phyloP scores from a whole-genome alignment of 30 jellyfish, hydroid and myxozoan species.

The Aurelia sp. region DNA sequence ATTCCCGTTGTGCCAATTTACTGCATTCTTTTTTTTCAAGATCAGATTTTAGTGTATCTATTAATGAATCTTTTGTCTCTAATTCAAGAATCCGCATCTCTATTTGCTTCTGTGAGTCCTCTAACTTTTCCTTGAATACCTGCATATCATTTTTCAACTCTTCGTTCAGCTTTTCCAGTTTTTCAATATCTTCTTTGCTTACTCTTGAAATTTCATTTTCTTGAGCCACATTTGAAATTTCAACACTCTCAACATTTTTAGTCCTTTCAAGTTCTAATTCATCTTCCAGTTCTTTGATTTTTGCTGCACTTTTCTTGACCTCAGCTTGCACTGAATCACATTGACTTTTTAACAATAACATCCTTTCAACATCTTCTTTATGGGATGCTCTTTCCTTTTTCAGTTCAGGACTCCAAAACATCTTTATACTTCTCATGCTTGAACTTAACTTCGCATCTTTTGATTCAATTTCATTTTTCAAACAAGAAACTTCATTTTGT shows the following conservation, averaged over 20 bases:
- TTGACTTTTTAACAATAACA: constrained; percentile 60
- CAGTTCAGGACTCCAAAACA: constrained; percentile 98
- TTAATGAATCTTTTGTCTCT: constrained; percentile 4
- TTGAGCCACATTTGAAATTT: not conserved
- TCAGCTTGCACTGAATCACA: constrained; percentile 64
- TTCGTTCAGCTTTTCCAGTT: constrained; percentile 10
- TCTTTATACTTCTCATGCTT: constrained; percentile 90
- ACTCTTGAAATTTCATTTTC: not conserved
- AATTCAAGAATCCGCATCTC: constrained; percentile 31
- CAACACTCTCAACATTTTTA: not conserved
- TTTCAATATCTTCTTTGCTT: constrained; percentile 1
- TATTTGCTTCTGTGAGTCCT: not conserved
- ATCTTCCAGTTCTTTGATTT: constrained; percentile 15
- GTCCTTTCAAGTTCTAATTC: constrained; percentile 25
- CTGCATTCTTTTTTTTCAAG: no score
- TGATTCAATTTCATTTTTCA: constrained; percentile 79
- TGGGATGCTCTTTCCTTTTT: constrained; percentile 91
- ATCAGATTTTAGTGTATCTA: constrained; percentile 20
- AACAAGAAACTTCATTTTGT: constrained; percentile 71
- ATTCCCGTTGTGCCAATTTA: no score
- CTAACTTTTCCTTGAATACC: constrained; percentile 1
- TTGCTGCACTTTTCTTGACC: constrained; percentile 51
- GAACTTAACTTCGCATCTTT: constrained; percentile 92
- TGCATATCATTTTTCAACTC: constrained; percentile 30
- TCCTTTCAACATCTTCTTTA: constrained; percentile 84